Evolutionary conservation across 2,113 vertebrate genomes (phyloP), one percentile per base, ranked within the genome.

Genomic region (Neofelis nebulosa): DNA sequence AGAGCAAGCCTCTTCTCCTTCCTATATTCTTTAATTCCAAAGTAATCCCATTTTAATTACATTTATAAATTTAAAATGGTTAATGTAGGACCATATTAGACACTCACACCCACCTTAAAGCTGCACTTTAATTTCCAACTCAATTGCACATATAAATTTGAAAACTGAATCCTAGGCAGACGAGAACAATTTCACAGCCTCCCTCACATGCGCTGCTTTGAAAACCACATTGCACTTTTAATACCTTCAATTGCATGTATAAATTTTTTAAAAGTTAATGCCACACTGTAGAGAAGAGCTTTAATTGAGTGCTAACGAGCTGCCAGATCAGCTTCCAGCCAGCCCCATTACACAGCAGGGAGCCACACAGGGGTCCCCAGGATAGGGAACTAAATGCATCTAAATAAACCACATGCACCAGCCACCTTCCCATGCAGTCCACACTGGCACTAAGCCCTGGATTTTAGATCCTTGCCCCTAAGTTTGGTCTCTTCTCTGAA

Each of bases 271-370:
- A 98, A 97, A 98, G 98, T 98, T 98, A 98, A 97, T 97, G 97
- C 98, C 98, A 97, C 33, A 97, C 98, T 48, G 79, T 95, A 90
- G 95, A 96, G 97, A 98, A 97, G 73, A 66, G 89, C 98, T 98
- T 98, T 99, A 99, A 99, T 98, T 98, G 98, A 98, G 98, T 98
- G 99, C 98, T 99, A 99, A 99, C 48, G 93, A 99, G 98, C 98
- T 98, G 98, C 98, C 98, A 98, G 98, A 98, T 98, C 98, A 96
- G 98, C 98, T 98, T 98, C 98, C 97, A 98, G 98, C 97, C 95
- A 97, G 98, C 97, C 97, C 97, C 97, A 98, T 98, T 98, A 98
- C 94, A 87, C 98, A 57, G 98, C 97, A 84, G 98, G 98, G 97
- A 98, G 97, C 96, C 96, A 86, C 97, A 18, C 95, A 98, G 82